Conservation (phyloP, 2,113 vertebrate species). For the Dendropsophus ebraccatus region DNA sequence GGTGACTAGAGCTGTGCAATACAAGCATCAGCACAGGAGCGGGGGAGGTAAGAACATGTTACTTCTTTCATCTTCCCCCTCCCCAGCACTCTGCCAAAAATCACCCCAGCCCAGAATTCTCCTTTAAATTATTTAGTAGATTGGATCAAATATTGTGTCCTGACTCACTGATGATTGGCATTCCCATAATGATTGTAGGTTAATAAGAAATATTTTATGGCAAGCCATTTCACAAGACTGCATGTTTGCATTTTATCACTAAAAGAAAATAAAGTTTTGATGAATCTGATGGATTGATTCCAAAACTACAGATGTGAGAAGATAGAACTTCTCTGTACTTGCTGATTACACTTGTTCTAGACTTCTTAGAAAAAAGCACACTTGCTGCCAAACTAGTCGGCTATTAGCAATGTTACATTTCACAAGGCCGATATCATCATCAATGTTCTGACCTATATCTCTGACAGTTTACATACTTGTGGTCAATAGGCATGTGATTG, state of each 20-base stretch:
- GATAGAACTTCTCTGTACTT: conserved; percentile 5
- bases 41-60: too few relatives aligned
- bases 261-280: background rate
- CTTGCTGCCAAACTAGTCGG: background rate
- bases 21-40: too few relatives aligned
- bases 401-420: background rate
- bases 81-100: too few relatives aligned
- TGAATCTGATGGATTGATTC: background rate
- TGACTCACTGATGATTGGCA: background rate
- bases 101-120: too few relatives aligned
- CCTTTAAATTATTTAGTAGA: background rate
- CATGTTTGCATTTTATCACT: conserved; percentile 6
- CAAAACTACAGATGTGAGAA: conserved; percentile 4
- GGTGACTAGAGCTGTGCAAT: too few relatives aligned
- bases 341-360: conserved; percentile 8
- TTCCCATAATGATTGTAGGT: background rate
- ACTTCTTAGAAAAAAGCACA: conserved; percentile 15
- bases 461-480: background rate
- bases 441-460: background rate
- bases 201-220: background rate
- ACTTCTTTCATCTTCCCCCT: too few relatives aligned
- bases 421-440: background rate
- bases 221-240: background rate
- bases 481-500: background rate
- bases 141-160: background rate